Evolutionary conservation across 2,888 invertebrate species (phyloP), one percentile per base, ranked within the genome.

Genomic region (Fragum whitleyi): DNA sequence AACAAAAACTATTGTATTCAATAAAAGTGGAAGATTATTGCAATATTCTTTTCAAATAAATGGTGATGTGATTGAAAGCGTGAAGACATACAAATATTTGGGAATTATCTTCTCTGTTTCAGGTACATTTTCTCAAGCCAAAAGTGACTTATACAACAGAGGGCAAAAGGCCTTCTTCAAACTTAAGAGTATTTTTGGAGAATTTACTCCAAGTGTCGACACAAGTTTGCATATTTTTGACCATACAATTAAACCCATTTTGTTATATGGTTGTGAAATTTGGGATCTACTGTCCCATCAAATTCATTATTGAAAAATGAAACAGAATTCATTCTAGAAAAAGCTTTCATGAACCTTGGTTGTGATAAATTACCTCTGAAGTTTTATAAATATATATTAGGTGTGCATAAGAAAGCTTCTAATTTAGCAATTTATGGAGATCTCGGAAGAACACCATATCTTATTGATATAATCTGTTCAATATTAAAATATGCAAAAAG

Each of bases 261-360:
- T 61, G n/a, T 28, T 61, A 28, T 61, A 61, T 29, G 61, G 61
- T 1, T 29, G 19, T n/a, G 57, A 57, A 57, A 57, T 57, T 57
- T 57, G 57, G 57, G 57, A 57, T 57, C 26, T 5, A 47, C 47
- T 47, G 21, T 57, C 14, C 26, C 57, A 26, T 26, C 57, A 57
- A 57, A 26, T 57, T 26, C 6, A 23, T 14, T 26, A 23, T 21
- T 57, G 7, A 57, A 26, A n/a, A 7, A 6, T n/a, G 53, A 53
- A 19, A 53, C 7, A 57, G 28, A 29, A 2, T 29, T 29, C 32
- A 3, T 5, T 7, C 19, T 29, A 29, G 61, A 61, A 61, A 61
- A n/a, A n/a, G n/a, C n/a, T n/a, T n/a, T n/a, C n/a, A n/a, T n/a
- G n/a, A n/a, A n/a, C n/a, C 21, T 57, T 21, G 57, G 7, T 23